Evolutionary conservation across 2,113 vertebrate genomes (phyloP), one percentile per base, ranked within the genome.

Genomic region (Neotragus pygmaeus): DNA sequence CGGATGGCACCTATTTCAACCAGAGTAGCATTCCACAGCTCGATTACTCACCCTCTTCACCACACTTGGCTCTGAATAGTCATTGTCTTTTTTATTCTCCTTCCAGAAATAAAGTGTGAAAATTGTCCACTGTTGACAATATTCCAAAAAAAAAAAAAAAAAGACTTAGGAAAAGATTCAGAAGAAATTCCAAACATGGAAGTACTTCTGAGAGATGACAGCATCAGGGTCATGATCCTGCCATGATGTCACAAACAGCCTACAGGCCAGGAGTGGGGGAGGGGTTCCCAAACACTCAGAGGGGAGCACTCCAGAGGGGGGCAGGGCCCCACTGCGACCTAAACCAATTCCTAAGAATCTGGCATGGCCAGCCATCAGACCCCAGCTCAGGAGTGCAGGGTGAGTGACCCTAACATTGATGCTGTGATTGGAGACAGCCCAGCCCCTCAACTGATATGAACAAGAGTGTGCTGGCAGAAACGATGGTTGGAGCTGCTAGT

Each of bases 81-180:
- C n/a, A 51, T 36, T 36, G 47, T 45, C n/a, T 90, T 66, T 39
- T 70, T 70, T 21, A 39, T 57, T 10, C 51, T 51, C 36, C 16
- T n/a, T 92, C 28, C 47, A 88, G 92, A 96, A 94, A 88, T 53
- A 70, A 87, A 91, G 30, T 30, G 53, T 73, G 36, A 88, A 97
- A 39, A 39, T 21, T 77, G 33, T 28, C 53, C 78, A 82, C 27
- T 25, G 43, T 57, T 60, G 57, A 91, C 28, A 70, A 21, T 36
- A 47, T 80, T 86, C 55, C 75, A 90, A 66, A 82, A 66, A 60
- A 95, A 91, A 36, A 17, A 36, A 91, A 88, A 36, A 36, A 39
- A 23, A 86, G 7, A 10, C 16, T 92, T 81, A 39, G 53, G 28
- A 82, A 92, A 49, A 66, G 49, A 58, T 45, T 94, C 19, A 5